Evolutionary conservation across 1,140 invertebrate species (phyloP).

Genomic region (Schlechtendalia chinensis): DNA sequence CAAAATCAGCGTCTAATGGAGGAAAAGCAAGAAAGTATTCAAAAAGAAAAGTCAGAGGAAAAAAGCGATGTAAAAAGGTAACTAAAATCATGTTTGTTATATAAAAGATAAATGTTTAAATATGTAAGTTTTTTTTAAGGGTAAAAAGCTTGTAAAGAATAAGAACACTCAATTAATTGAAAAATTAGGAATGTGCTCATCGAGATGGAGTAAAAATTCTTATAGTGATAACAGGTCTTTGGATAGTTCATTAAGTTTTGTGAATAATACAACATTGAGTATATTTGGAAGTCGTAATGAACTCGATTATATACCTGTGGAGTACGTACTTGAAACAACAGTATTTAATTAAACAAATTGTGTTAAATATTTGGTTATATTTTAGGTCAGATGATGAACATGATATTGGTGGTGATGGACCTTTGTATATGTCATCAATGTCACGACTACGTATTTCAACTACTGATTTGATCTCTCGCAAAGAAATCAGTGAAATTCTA

Average conservation of each 20-base stretch:
- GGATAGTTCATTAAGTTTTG: slow-evolving; percentile 3
- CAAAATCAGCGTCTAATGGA: neutral
- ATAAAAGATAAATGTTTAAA: neutral
- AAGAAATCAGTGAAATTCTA: slow-evolving; percentile 58
- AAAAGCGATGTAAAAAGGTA: slow-evolving; percentile 19
- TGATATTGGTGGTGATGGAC: slow-evolving; percentile 53
- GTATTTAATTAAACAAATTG: neutral
- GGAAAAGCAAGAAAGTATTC: slow-evolving; percentile 2
- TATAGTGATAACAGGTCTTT: slow-evolving; percentile 10
- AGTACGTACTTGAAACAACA: neutral
- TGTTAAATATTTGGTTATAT: neutral
- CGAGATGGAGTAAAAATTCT: slow-evolving; percentile 6
- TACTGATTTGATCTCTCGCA: slow-evolving; percentile 50
- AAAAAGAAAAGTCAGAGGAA: slow-evolving; percentile 10
- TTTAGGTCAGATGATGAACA: slow-evolving; percentile 59
- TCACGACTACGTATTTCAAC: slow-evolving; percentile 56
- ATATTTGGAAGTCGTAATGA: slow-evolving; percentile 32
- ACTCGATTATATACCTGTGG: slow-evolving; percentile 30
- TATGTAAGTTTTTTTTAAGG: neutral
- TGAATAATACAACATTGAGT: slow-evolving; percentile 44
- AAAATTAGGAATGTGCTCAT: slow-evolving; percentile 25
- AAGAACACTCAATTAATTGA: slow-evolving; percentile 10
- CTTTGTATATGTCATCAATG: slow-evolving; percentile 56
- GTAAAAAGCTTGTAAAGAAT: neutral
- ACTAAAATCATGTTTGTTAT: neutral